phyloP scores from a whole-genome alignment of 2,113 vertebrate genomes.

The Macquaria ambigua region DNA sequence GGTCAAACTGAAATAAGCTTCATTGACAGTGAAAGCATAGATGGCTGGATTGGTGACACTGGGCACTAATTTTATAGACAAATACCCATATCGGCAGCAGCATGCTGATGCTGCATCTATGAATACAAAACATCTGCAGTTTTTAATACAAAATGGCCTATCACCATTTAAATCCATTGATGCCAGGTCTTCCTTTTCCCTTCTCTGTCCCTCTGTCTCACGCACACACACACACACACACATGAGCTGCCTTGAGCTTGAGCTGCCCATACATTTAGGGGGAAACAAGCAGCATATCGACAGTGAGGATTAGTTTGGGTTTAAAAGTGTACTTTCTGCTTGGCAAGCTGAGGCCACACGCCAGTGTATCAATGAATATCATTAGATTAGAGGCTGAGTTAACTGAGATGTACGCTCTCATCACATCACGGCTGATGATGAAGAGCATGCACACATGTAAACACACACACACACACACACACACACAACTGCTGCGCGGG shows the following conservation, averaged over 20 bases:
- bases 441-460: background rate
- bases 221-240: slow-evolving; percentile 24
- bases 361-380: slow-evolving; percentile 70
- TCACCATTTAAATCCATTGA: background rate
- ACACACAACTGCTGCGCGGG: background rate
- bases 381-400: slow-evolving; percentile 56
- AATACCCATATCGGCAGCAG: background rate
- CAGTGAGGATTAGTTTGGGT: slow-evolving; percentile 66
- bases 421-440: slow-evolving; percentile 16
- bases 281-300: slow-evolving; percentile 49
- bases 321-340: slow-evolving; percentile 69
- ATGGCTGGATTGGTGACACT: too few relatives aligned
- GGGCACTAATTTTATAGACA: too few relatives aligned
- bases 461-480: background rate
- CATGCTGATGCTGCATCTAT: too few relatives aligned
- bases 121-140: too few relatives aligned
- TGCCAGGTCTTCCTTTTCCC: background rate
- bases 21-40: too few relatives aligned
- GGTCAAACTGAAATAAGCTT: background rate
- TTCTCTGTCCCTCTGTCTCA: background rate
- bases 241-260: background rate
- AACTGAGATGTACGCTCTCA: slow-evolving; percentile 46
- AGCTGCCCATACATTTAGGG: slow-evolving; percentile 55
- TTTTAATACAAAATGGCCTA: too few relatives aligned
- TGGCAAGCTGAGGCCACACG: slow-evolving; percentile 51